Percentiles rank a stretch among this genome's conserved stretches.
These are phyloP conservation scores for Dioctria rufipes DNA, from an alignment of 2,888 invertebrate genomes.

Conservation along the genomic window DNA sequence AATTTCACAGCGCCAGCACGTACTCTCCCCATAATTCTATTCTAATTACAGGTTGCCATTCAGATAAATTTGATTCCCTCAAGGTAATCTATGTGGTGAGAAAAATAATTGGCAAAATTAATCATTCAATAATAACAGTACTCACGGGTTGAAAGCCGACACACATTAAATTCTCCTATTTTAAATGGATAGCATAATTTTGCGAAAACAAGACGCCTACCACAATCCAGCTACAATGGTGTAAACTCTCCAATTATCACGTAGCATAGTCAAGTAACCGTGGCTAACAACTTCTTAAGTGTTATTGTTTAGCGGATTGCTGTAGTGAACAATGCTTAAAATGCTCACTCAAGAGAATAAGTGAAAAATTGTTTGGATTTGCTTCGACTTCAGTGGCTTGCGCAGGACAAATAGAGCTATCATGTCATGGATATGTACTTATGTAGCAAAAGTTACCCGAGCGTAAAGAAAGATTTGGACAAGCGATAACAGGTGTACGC, in stretches of 20 bases:
- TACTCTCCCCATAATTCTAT: no score
- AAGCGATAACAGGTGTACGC: constrained; percentile 26
- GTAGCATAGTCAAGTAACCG: background rate
- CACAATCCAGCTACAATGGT: background rate
- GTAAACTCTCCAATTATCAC: constrained; percentile 6
- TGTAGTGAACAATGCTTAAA: background rate
- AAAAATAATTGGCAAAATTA: no score
- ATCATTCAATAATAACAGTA: no score
- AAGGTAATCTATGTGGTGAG: no score
- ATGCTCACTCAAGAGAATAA: background rate
- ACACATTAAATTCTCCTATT: no score
- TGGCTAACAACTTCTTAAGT: background rate
- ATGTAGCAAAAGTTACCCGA: constrained; percentile 2
- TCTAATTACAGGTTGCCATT: no score
- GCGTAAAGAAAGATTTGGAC: constrained; percentile 21
- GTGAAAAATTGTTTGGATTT: background rate
- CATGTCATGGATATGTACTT: background rate
- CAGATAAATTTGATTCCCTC: no score
- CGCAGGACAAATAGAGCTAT: constrained; percentile 11
- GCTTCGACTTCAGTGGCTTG: background rate
- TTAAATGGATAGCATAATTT: no score
- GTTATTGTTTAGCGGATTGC: constrained; percentile 15
- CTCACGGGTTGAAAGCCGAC: no score
- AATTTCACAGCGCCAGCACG: no score
- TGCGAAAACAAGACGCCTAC: constrained; percentile 2